phyloP scores from a whole-genome alignment of 2,888 invertebrate genomes.

The Eulithis testata region DNA sequence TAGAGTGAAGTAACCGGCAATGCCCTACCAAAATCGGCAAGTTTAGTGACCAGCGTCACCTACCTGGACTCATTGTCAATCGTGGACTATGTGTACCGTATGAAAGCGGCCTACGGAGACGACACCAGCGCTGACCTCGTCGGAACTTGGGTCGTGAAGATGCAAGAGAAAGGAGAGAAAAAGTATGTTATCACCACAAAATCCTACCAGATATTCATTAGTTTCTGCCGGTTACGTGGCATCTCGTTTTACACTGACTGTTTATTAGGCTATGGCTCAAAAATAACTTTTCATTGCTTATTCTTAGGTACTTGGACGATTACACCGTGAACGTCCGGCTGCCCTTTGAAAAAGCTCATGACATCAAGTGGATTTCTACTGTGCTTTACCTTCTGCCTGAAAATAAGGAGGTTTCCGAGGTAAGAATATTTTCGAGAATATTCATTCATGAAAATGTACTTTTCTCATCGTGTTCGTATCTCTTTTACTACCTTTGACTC shows the following conservation, averaged over 20 bases:
- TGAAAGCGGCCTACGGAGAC: constrained; percentile 77
- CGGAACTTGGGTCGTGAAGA: constrained; percentile 57
- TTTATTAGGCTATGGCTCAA: not conserved
- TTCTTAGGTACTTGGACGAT: constrained; percentile 74
- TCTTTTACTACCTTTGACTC: constrained; percentile 2
- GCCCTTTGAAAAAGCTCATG: constrained; percentile 84
- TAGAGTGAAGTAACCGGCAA: constrained; percentile 69
- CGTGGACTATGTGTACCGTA: constrained; percentile 65
- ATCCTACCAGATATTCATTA: no score
- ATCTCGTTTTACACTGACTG: no score
- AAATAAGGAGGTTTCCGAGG: constrained; percentile 67
- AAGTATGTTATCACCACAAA: constrained; percentile 57
- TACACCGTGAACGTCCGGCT: constrained; percentile 75
- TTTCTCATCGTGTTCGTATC: no score
- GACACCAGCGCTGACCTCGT: constrained; percentile 64
- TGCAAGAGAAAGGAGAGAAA: constrained; percentile 61
- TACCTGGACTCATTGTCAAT: constrained; percentile 54
- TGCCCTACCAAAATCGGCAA: constrained; percentile 62
- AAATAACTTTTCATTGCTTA: not conserved
- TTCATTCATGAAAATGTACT: no score
- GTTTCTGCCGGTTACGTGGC: no score
- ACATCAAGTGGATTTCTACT: constrained; percentile 76
- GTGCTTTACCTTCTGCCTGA: constrained; percentile 65
- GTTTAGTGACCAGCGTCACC: constrained; percentile 51
- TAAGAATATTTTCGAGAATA: constrained; percentile 42